A percentile compares a stretch with the other conserved stretches of the same genome.
Evolutionary conservation across 2,797 vertebrate species (phyloP).

Genomic region (Mormyrops attenuatus): DNA sequence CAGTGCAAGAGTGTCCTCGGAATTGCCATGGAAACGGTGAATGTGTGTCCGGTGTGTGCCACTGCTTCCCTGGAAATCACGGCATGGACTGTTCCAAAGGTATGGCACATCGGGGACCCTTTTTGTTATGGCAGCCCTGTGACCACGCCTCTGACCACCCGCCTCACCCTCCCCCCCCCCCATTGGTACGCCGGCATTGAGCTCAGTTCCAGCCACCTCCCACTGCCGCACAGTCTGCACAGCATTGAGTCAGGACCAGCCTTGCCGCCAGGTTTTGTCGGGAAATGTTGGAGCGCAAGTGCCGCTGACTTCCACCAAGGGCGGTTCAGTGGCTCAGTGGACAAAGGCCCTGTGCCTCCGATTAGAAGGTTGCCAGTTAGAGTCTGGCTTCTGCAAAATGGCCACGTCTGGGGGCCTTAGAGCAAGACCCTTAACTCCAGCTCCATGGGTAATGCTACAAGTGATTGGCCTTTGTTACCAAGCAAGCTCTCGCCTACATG

Average conservation of each 20-base stretch:
- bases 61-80: constrained; percentile 96
- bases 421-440: background rate
- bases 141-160: background rate
- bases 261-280: background rate
- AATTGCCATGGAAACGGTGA: constrained; percentile 98
- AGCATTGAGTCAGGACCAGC: background rate
- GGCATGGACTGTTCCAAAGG: constrained; percentile 98
- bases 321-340: background rate
- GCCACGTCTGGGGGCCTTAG: background rate
- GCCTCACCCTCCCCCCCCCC: background rate
- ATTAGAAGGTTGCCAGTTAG: background rate
- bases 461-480: background rate
- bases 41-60: constrained; percentile 92
- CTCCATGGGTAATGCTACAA: background rate
- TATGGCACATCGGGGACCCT: constrained; percentile 44
- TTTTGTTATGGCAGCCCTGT: background rate
- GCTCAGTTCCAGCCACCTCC: background rate
- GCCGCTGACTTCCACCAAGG: background rate
- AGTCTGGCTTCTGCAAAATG: background rate
- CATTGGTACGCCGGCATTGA: too few relatives aligned
- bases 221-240: background rate
- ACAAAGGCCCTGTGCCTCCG: background rate
- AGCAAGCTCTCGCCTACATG: background rate
- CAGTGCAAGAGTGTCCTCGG: constrained; percentile 93
- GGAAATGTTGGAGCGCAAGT: background rate